Conservation (phyloP, 53 echinoderm and acorn worm species). For the Mesocentrotus franciscanus region DNA sequence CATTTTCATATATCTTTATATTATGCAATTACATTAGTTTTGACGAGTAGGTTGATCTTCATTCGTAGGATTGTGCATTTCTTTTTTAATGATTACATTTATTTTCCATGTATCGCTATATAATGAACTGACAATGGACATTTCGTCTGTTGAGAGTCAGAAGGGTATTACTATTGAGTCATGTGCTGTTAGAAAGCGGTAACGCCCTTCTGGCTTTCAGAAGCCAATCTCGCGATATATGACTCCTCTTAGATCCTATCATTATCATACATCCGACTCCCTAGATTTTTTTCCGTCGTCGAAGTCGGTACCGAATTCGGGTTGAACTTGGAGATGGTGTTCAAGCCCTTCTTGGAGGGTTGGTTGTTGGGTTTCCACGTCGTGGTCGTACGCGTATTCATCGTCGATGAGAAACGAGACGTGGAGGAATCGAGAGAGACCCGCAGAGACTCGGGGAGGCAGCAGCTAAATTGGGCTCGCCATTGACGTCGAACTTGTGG, state of each 20-base stretch:
- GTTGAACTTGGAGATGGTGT: constrained; percentile 57
- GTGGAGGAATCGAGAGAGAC: constrained; percentile 58
- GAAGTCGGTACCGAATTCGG: constrained; percentile 52
- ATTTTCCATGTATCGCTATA: background rate
- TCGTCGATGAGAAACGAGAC: constrained; percentile 33
- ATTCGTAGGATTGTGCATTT: too few relatives aligned
- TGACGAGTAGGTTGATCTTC: too few relatives aligned
- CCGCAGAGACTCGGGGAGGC: constrained; percentile 58
- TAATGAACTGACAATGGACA: background rate
- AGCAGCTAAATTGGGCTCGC: constrained; percentile 64
- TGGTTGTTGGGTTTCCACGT: constrained; percentile 63
- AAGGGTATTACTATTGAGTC: too few relatives aligned
- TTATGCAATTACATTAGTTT: too few relatives aligned
- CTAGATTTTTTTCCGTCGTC: background rate
- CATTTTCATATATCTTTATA: too few relatives aligned
- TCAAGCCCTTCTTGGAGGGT: constrained; percentile 23
- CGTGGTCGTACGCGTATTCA: constrained; percentile 55
- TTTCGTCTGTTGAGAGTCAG: too few relatives aligned
- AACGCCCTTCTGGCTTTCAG: too few relatives aligned
- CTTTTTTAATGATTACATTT: too few relatives aligned
- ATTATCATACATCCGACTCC: constrained; percentile 50
- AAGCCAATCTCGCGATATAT: too few relatives aligned
- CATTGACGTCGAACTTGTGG: constrained; percentile 71
- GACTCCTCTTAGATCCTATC: background rate
- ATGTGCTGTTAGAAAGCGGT: too few relatives aligned